Evolutionary conservation across 2,113 vertebrate genomes (phyloP).

Genomic region (Pelobates fuscus): DNA sequence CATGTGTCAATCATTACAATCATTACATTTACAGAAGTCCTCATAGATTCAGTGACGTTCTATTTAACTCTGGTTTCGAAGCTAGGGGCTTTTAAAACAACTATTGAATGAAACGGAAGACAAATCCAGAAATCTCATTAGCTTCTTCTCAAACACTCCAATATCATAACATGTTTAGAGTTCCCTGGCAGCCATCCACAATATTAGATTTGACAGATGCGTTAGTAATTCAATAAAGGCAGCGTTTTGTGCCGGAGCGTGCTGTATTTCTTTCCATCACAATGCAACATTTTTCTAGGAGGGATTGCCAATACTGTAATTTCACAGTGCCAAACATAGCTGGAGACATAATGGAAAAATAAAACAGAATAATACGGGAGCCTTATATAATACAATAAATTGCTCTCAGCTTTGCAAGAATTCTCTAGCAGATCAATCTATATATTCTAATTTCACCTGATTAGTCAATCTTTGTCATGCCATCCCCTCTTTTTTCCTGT

Average conservation of each 20-base stretch:
- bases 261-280: constrained; percentile 9
- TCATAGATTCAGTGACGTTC: background rate
- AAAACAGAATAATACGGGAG: constrained; percentile 8
- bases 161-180: constrained; percentile 7
- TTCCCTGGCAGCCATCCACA: constrained; percentile 7
- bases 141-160: constrained; percentile 7
- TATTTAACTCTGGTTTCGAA: background rate
- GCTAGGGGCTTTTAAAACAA: background rate
- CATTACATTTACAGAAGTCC: background rate
- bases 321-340: constrained; percentile 25
- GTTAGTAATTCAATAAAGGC: constrained; percentile 28
- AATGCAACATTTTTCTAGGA: constrained; percentile 19
- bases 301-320: constrained; percentile 21
- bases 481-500: too few relatives aligned
- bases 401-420: background rate
- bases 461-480: background rate
- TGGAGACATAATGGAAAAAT: constrained; percentile 4
- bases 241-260: constrained; percentile 33
- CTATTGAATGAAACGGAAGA: background rate
- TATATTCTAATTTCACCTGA: background rate
- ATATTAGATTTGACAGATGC: constrained; percentile 39
- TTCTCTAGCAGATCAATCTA: background rate
- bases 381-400: background rate
- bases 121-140: constrained; percentile 30
- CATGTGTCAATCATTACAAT: too few relatives aligned